These are phyloP conservation scores for Vicugna pacos DNA, from an alignment of 2,113 vertebrate genomes.

Conservation along the genomic window DNA sequence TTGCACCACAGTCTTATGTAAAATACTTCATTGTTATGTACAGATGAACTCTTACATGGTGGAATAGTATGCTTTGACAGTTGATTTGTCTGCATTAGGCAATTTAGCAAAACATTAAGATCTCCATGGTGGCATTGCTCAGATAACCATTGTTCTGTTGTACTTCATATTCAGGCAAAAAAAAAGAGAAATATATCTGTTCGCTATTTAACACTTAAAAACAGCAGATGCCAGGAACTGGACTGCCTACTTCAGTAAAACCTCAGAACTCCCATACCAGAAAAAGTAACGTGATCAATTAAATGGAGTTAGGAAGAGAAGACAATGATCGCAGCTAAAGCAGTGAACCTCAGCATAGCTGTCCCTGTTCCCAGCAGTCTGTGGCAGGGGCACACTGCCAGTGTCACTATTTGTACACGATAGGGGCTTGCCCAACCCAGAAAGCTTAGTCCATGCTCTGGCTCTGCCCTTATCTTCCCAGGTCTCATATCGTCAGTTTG, in stretches of 20 bases:
- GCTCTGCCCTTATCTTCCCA: not conserved
- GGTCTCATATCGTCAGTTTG: not conserved
- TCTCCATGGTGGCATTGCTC: not conserved
- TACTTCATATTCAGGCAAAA: not conserved
- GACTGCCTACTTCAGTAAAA: not conserved
- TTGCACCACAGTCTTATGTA: not conserved
- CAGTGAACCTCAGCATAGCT: fast-evolving
- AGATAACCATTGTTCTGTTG: not conserved
- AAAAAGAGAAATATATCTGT: not conserved
- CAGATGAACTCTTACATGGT: not conserved
- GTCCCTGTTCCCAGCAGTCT: not conserved
- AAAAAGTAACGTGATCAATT: not conserved
- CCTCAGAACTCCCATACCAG: not conserved
- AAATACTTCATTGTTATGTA: not conserved
- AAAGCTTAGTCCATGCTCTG: not conserved
- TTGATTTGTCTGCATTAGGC: not conserved
- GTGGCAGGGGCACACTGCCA: fast-evolving
- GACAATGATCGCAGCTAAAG: not conserved
- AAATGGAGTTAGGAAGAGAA: not conserved
- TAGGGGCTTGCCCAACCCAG: not conserved
- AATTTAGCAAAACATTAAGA: not conserved
- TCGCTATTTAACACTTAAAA: not conserved
- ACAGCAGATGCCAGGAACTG: not conserved
- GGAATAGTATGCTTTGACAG: not conserved
- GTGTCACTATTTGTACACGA: fast-evolving